A percentile compares a stretch with the other conserved stretches of the same genome.
phyloP scores from a whole-genome alignment of 2,888 invertebrate genomes.

The Synanthedon formicaeformis region DNA sequence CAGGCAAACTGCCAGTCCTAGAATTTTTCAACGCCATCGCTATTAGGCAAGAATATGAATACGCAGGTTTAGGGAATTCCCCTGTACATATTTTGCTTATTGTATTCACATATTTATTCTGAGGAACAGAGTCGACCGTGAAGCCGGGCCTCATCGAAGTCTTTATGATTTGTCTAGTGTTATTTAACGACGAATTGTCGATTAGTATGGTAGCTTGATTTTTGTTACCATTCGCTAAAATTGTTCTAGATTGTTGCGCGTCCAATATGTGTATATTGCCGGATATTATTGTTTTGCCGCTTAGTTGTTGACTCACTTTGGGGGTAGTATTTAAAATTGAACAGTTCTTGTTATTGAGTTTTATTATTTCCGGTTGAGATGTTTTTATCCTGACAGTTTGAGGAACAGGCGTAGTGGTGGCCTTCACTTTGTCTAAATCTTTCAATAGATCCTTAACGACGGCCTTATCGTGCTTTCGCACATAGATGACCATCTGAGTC shows the following conservation, averaged over 20 bases:
- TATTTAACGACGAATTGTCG: slow-evolving; percentile 58
- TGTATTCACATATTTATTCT: slow-evolving; percentile 51
- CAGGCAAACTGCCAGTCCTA: slow-evolving; percentile 92
- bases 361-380: slow-evolving; percentile 49
- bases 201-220: slow-evolving; percentile 62
- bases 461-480: slow-evolving; percentile 59
- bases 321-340: slow-evolving; percentile 60
- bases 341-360: slow-evolving; percentile 58
- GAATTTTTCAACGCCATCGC: slow-evolving; percentile 98
- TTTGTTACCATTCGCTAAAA: slow-evolving; percentile 59
- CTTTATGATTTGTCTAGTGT: slow-evolving; percentile 62
- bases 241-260: slow-evolving; percentile 62
- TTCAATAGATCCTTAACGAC: slow-evolving; percentile 76
- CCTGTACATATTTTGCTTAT: slow-evolving; percentile 60
- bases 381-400: slow-evolving; percentile 48
- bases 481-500: slow-evolving; percentile 61
- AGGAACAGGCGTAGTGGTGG: slow-evolving; percentile 10
- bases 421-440: slow-evolving; percentile 61
- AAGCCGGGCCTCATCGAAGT: slow-evolving; percentile 52
- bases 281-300: slow-evolving; percentile 64
- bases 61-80: slow-evolving; percentile 94
- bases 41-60: slow-evolving; percentile 97
- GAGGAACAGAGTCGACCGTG: slow-evolving; percentile 44
- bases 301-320: slow-evolving; percentile 54
- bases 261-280: slow-evolving; percentile 68